These are phyloP conservation scores for Baronia brevicornis DNA, from an alignment of 2,888 invertebrate genomes.

Conservation along the genomic window DNA sequence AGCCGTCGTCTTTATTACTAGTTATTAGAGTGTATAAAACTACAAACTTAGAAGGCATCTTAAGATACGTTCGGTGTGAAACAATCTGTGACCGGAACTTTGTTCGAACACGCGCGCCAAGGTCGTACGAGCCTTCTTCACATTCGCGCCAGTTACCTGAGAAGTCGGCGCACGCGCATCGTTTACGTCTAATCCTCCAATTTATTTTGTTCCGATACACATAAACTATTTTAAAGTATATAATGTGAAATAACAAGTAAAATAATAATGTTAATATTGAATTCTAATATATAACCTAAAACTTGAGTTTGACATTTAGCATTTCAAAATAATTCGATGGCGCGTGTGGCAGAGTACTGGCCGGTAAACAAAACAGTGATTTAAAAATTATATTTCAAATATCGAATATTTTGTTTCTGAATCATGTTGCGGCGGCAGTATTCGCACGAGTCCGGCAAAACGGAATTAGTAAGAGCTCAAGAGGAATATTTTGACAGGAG, in stretches of 20 bases:
- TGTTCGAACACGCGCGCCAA: slow-evolving; percentile 37
- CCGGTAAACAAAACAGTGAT: slow-evolving; percentile 1
- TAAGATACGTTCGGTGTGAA: slow-evolving; percentile 4
- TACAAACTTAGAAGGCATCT: too few species aligned
- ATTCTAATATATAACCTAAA: too few species aligned
- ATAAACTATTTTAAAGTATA: too few species aligned
- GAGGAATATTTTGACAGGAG: slow-evolving; percentile 60
- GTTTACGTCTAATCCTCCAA: slow-evolving; percentile 21
- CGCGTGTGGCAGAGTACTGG: slow-evolving; percentile 1
- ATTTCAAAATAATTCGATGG: neutral
- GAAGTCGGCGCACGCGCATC: slow-evolving; percentile 36
- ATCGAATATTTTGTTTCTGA: slow-evolving; percentile 4
- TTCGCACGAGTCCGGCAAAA: slow-evolving; percentile 64
- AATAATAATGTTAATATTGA: too few species aligned
- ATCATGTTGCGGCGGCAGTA: slow-evolving; percentile 59
- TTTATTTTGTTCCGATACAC: too few species aligned
- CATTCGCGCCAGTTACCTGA: slow-evolving; percentile 30
- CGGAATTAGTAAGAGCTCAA: slow-evolving; percentile 50
- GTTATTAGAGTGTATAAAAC: too few species aligned
- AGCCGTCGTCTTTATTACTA: too few species aligned
- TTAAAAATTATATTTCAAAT: slow-evolving; percentile 6
- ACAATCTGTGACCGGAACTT: slow-evolving; percentile 29
- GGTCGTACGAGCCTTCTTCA: slow-evolving; percentile 49
- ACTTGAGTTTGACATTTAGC: too few species aligned
- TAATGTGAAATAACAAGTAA: too few species aligned